Percentiles rank a stretch among this genome's conserved stretches.
phyloP scores from a whole-genome alignment of 92 coral and sea anemone species.

The Desmophyllum pertusum region DNA sequence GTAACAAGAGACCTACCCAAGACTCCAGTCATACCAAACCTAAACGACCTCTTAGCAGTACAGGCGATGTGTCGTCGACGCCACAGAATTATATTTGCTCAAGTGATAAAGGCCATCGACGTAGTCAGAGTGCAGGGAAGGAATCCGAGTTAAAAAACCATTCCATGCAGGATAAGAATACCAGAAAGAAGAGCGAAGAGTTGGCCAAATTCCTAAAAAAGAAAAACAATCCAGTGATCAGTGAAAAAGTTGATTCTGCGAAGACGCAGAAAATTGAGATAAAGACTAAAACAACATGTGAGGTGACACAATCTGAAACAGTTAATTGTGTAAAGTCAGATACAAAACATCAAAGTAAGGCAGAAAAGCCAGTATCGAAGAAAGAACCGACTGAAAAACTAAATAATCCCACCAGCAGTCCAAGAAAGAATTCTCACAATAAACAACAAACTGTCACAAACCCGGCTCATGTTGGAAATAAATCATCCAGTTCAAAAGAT shows the following conservation, averaged over 20 bases:
- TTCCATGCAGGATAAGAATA: slow-evolving; percentile 18
- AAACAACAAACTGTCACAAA: slow-evolving; percentile 27
- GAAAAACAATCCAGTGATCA: slow-evolving; percentile 24
- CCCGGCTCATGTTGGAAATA: neutral
- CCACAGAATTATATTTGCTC: slow-evolving; percentile 5
- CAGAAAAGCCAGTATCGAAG: slow-evolving; percentile 23
- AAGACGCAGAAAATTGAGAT: slow-evolving; percentile 50
- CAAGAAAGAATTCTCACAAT: slow-evolving; percentile 33
- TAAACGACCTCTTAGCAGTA: slow-evolving; percentile 37
- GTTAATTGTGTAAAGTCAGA: slow-evolving; percentile 47
- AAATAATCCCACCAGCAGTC: slow-evolving; percentile 30
- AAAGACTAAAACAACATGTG: slow-evolving; percentile 49
- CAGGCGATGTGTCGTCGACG: slow-evolving; percentile 29
- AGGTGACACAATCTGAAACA: slow-evolving; percentile 40
- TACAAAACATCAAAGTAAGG: slow-evolving; percentile 33
- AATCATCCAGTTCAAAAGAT: slow-evolving; percentile 38
- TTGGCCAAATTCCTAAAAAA: slow-evolving; percentile 28
- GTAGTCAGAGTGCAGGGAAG: slow-evolving; percentile 43
- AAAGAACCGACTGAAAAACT: slow-evolving; percentile 20
- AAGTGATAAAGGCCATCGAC: slow-evolving; percentile 17
- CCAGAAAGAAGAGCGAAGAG: slow-evolving; percentile 20
- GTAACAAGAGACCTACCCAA: slow-evolving; percentile 11
- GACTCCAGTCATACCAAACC: slow-evolving; percentile 11
- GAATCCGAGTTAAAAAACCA: slow-evolving; percentile 17
- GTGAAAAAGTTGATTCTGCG: slow-evolving; percentile 42